Evolutionary conservation across 2,113 vertebrate genomes (phyloP).

Genomic region (Dipodomys spectabilis): DNA sequence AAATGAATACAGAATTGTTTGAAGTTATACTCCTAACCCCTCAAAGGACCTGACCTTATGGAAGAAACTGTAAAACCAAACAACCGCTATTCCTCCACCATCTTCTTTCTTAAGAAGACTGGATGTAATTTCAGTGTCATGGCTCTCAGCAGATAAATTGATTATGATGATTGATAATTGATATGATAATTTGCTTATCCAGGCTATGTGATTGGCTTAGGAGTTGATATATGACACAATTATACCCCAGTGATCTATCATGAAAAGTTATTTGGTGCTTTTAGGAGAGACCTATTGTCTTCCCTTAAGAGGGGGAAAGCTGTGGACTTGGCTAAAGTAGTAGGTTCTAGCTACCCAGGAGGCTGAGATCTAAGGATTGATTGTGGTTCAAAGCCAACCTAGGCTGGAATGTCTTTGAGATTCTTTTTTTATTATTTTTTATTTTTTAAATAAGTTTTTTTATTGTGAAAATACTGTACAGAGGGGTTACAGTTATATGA

Average conservation of each 20-base stretch:
- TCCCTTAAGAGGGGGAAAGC: background rate
- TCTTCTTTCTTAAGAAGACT: conserved; percentile 12
- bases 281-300: background rate
- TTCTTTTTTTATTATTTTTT: too few species aligned
- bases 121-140: background rate
- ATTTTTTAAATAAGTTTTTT: too few species aligned
- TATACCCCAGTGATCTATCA: background rate
- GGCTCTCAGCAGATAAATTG: background rate
- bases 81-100: background rate
- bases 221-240: background rate
- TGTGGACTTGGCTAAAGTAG: too few species aligned
- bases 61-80: background rate
- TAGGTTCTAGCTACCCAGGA: too few species aligned
- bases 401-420: too few species aligned
- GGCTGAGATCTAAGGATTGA: too few species aligned
- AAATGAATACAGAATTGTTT: conserved; percentile 10
- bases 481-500: too few species aligned
- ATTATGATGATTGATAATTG: background rate
- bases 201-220: background rate
- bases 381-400: too few species aligned
- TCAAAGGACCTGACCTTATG: background rate
- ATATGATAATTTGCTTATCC: background rate
- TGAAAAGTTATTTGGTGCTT: background rate
- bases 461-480: too few species aligned
- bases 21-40: background rate